Base-by-base conservation (phyloP, 2,797 vertebrate genomes). In the Mormyrops attenuatus region DNA sequence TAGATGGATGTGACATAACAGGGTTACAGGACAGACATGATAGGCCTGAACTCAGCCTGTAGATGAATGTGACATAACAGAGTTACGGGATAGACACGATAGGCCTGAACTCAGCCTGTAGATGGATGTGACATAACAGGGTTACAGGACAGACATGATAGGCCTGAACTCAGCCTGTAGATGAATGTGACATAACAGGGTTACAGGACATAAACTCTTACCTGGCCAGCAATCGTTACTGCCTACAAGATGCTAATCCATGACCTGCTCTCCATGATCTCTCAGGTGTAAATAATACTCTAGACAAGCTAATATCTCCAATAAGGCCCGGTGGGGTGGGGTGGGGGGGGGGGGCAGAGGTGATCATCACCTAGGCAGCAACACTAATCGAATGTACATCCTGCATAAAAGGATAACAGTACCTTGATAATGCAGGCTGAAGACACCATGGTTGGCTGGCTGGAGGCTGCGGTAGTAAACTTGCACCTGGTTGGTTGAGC, bases 401-500 rank as follows among this genome's bases (percentile, higher is more conserved):
- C 15, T 7, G 26, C 47, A n/a, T 47, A 50, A 84, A 47, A 84
- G 49, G 49, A 26, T 52, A 63, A 22, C 60, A 13, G 60, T 93
- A 98, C 98, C 98, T 97, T 98, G 97, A 91, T 98, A 98, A 92
- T 97, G 97, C 89, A 98, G 96, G 93, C 95, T 96, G 95, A 98
- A 98, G 90, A 95, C 92, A 73, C 97, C 95, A 0, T 97, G 97
- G 93, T 96, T 95, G 85, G 92, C 95, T 91, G 96, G 94, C 17
- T 95, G 96, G 26, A 96, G 96, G 88, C 97, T 98, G 93, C 97
- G 97, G 89, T 98, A 98, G 92, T 97, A 96, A 91, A 98, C 97
- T 92, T 97, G 96, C 92, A 98, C 96, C 92, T 97, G 96, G 93
- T 98, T 98, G 95, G 97, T 97, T 55, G 97, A 95, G 60, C 97